Base-by-base conservation (phyloP, 2,113 vertebrate species). In the Chaetorhynchus papuensis region DNA sequence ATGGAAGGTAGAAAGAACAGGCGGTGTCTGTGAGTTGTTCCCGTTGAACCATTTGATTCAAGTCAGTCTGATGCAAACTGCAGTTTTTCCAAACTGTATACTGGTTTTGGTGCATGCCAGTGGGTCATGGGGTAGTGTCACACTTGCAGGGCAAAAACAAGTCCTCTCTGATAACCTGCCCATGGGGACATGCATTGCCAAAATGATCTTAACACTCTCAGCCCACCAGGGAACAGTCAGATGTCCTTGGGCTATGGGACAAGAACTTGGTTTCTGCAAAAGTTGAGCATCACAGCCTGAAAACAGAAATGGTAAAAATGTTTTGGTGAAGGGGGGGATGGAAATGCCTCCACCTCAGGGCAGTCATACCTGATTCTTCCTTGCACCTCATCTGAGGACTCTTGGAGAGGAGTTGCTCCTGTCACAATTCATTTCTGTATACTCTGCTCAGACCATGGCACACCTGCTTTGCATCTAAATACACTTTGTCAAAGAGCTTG, bases 71-170 rank as follows among this genome's bases (percentile, higher is more conserved):
- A 56, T 53, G 27, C 54, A 61, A 77, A 57, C 27, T 41, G 23
- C 35, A 33, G 4, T 19, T 92, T 64, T 83, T 56, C 57, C 22
- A 28, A 45, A 16, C 23, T 37, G 3, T 15, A 8, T 31, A 5
- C 18, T 9, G 3, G 6, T 44, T 91, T 94, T 56, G 30, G 45
- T 53, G 54, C 23, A 15, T 23, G 45, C 44, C 50, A 65, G 8
- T 1, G 2, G 24, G 22, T 44, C 41, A 19, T 12, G 35, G 57
- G 30, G 37, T 27, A 44, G n/a, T 47, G 35, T 84, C 26, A 57
- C 4, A 4, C 19, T 39, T 0, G 0, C 28, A 20, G 5, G 26
- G 65, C 0, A 12, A 66, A 65, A 79, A 41, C 21, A 82, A 65
- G 28, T 21, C 19, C 33, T 63, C 9, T 19, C 21, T 19, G 10